Percentiles rank a stretch among this genome's conserved stretches.
Conservation (phyloP, 2,888 invertebrate genomes). For the Orthosia gothica region DNA sequence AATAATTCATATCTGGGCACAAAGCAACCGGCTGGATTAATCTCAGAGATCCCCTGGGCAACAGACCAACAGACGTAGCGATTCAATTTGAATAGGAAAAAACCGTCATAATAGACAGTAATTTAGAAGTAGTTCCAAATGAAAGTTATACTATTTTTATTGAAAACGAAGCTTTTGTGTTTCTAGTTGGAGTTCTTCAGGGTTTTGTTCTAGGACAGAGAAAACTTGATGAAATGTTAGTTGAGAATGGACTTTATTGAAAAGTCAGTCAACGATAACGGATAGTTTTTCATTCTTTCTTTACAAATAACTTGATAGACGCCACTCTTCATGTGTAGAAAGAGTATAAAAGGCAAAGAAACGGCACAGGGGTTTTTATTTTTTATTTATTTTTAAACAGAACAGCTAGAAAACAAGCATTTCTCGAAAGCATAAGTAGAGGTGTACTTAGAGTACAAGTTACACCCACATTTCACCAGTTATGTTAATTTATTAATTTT, state of each 20-base stretch:
- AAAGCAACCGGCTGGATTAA: constrained; percentile 73
- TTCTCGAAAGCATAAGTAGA: no score
- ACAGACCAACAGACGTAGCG: constrained; percentile 68
- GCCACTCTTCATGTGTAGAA: neutral
- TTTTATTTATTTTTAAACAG: no score
- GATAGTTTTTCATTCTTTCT: constrained; percentile 46
- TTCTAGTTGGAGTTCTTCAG: constrained; percentile 21
- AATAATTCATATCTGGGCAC: constrained; percentile 75
- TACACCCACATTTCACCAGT: no score
- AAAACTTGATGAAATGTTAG: constrained; percentile 27
- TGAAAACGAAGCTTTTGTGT: constrained; percentile 51
- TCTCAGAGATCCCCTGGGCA: constrained; percentile 70
- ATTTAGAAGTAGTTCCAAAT: constrained; percentile 63
- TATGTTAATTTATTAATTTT: no score
- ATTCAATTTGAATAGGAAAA: constrained; percentile 82
- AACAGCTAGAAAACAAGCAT: no score
- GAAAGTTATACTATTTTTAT: constrained; percentile 60
- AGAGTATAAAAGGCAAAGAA: neutral
- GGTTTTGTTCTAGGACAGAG: constrained; percentile 27
- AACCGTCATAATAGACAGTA: constrained; percentile 67
- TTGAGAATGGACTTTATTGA: neutral
- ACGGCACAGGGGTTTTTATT: neutral
- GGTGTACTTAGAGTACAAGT: no score
- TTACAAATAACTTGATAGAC: constrained; percentile 9
- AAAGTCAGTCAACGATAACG: constrained; percentile 2